These are phyloP conservation scores for Beris morrisii DNA, from an alignment of 2,888 invertebrate genomes.

Conservation along the genomic window DNA sequence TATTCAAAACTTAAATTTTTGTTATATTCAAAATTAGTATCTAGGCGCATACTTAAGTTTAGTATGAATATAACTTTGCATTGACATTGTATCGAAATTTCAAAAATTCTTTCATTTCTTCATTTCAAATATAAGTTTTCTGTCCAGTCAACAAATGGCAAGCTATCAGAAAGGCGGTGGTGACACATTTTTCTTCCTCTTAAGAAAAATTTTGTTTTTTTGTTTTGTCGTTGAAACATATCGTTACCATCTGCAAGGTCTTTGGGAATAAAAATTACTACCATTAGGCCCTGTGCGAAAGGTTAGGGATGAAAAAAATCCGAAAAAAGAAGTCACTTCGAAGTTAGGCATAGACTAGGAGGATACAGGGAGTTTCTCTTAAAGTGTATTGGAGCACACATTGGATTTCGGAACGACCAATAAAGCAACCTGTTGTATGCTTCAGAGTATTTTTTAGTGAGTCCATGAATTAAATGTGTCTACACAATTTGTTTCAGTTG, in stretches of 20 bases:
- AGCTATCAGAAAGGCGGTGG: slow-evolving; percentile 26
- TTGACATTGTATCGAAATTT: too few species aligned
- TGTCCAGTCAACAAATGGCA: slow-evolving; percentile 20
- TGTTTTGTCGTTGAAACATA: slow-evolving; percentile 13
- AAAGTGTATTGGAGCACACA: background rate
- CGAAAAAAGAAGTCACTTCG: background rate
- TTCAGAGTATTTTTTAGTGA: slow-evolving; percentile 2
- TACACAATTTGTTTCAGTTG: slow-evolving; percentile 31
- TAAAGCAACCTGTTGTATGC: slow-evolving; percentile 31
- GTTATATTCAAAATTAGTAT: too few species aligned
- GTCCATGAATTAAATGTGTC: slow-evolving; percentile 29
- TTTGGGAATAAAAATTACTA: slow-evolving; percentile 32
- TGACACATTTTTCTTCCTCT: slow-evolving; percentile 30
- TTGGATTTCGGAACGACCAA: slow-evolving; percentile 8
- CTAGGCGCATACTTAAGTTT: too few species aligned
- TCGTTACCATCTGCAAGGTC: slow-evolving; percentile 31
- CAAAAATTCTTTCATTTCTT: too few species aligned
- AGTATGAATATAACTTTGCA: too few species aligned
- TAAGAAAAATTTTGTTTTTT: slow-evolving; percentile 9
- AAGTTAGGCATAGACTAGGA: background rate
- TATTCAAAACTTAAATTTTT: too few species aligned
- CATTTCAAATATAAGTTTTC: too few species aligned
- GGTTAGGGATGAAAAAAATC: background rate
- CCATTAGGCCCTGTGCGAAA: slow-evolving; percentile 25
- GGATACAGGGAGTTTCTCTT: background rate